Evolutionary conservation across 1,140 invertebrate species (phyloP), one percentile per base, ranked within the genome.

Genomic region (Papilio polytes): DNA sequence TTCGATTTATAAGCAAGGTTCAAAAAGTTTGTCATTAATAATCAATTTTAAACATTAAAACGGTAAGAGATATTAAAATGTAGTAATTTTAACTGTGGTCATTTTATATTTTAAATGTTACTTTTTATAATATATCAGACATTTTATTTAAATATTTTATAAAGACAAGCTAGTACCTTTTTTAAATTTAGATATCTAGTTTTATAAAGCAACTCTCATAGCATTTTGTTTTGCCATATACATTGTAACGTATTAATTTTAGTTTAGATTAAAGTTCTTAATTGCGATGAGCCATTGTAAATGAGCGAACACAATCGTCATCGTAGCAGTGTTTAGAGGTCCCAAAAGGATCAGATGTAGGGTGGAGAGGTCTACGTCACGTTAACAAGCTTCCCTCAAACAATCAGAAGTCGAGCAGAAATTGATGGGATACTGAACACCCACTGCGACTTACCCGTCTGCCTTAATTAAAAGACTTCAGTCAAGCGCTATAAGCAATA

Each of bases 401-500:
- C 88, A 92, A 91, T 92, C 89, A 90, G 87, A 90, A 91, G 87
- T 90, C 86, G 89, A 90, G 87, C 91, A 91, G 87, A 91, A 90
- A 91, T 91, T 88, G 90, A 90, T 89, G 86, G 86, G 90, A 84
- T 77, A 83, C 84, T 79, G 78, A 84, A 84, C 83, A 80, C 80
- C 87, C 84, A 84, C 85, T 82, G 80, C 80, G 85, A 86, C 84
- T 83, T 83, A 85, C 84, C 83, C 85, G 82, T 82, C 89, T 85
- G 83, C 85, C 85, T 92, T 94, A 94, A 94, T 93, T 94, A 93
- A 94, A 94, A 93, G 90, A 89, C 91, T 92, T 91, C 90, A 92
- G 85, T 93, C 90, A 93, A 88, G 85, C 90, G 92, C 91, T 87
- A 90, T 85, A 90, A 85, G 90, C 90, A 90, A 91, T 94, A 94